Conservation (phyloP, 2,888 invertebrate species). For the Gastracanthus pulcherrimus region DNA sequence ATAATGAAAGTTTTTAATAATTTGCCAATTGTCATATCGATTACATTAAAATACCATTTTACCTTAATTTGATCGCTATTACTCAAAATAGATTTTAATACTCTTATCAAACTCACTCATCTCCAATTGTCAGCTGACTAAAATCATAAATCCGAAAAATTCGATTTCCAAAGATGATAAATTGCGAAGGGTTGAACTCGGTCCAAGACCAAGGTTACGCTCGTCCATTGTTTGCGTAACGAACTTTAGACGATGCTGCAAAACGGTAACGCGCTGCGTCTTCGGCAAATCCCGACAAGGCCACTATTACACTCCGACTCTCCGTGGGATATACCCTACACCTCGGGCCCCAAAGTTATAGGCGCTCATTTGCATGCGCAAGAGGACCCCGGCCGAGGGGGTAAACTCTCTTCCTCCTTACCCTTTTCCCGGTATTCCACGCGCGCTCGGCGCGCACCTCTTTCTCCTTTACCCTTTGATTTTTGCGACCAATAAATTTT, state of each 20-base stretch:
- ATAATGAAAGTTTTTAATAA: no score
- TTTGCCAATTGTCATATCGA: no score
- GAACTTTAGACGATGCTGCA: conserved; percentile 41
- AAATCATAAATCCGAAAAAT: neutral
- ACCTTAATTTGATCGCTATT: no score
- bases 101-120: no score
- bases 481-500: conserved; percentile 36
- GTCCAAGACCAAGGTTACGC: neutral
- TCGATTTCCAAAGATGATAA: neutral
- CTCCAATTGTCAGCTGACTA: no score
- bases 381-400: neutral
- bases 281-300: conserved; percentile 26
- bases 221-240: conserved; percentile 51
- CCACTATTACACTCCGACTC: no score
- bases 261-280: conserved; percentile 46
- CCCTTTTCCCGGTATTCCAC: conserved; percentile 37
- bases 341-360: no score
- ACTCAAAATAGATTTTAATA: no score
- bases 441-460: conserved; percentile 8
- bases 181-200: conserved; percentile 18
- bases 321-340: no score
- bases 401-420: neutral
- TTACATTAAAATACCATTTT: no score
- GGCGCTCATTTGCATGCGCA: conserved; percentile 3
- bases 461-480: conserved; percentile 34